Evolutionary conservation across 2,888 invertebrate species (phyloP), one percentile per base, ranked within the genome.

Genomic region (Leucoptera coffeella): DNA sequence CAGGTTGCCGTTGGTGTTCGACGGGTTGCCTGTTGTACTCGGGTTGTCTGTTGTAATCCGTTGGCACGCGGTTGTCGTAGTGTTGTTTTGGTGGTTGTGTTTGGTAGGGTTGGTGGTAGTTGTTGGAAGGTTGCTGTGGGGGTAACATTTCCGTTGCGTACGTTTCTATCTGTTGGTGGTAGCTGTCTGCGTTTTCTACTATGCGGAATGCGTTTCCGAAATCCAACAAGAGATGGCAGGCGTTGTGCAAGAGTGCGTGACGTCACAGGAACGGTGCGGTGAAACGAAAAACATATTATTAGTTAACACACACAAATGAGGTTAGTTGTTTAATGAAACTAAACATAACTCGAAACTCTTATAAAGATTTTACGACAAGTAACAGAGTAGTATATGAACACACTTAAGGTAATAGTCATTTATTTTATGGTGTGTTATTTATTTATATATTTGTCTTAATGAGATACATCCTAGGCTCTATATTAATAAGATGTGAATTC

Each of bases 71-170:
- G 14, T 32, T 31, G 14, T 39, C 40, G 4, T 37, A 33, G 8
- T 35, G 38, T 21, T 38, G 34, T 10, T 39, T 41, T n/a, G 32
- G 25, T 6, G 33, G 35, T 19, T 37, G 41, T 1, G 56, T 54
- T 27, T 61, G 61, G 40, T 67, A 61, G 32, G 67, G 61, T 19
- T 54, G 56, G 4, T 61, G 65, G 13, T 59, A 40, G 24, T 55
- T 47, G 1, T 60, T 61, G 5, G 53, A 47, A 3, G 54, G 52
- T 4, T 44, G 32, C 20, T 38, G 39, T 1, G 57, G 43, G 1
- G 57, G 46, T 14, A 69, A 43, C 69, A 71, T 67, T 42, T 71
- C 69, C 1, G 56, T 54, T 1, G 60, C 64, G 47, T 71, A 72
- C 38, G 43, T 64, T 37, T 71, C 67, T 33, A 71, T 55, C 53